Evolutionary conservation across 1,140 invertebrate species (phyloP), one percentile per base, ranked within the genome.

Genomic region (Wasmannia auropunctata): DNA sequence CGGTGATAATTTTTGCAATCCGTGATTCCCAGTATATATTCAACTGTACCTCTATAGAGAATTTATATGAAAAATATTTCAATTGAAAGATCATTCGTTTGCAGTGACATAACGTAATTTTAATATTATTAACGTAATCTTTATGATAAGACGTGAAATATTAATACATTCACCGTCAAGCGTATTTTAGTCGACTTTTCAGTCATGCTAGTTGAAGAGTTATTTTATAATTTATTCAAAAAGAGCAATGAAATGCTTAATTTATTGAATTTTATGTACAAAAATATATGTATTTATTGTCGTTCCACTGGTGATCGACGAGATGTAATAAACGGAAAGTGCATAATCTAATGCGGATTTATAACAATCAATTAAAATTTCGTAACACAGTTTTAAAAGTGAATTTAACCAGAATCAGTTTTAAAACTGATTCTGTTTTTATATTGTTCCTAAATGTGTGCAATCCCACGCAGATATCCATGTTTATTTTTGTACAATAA

Each of bases 271-370:
- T 54, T n/a, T 22, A n/a, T 54, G 49, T 51, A 60, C 14, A 54
- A 74, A 74, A 74, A 37, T n/a, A n/a, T n/a, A 51, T n/a, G 31
- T 58, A 28, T 14, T 58, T 58, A 58, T 58, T 56, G 54, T 58
- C 25, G 5, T 58, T 11, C 25, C 3, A 62, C 31, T 3, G 1
- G 31, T 34, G 8, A 63, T n/a, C 16, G 60, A 34, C 8, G 11
- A 34, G 11, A 2, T 11, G n/a, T n/a, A n/a, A 2, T 28, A 28
- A 58, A 58, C 22, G 22, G n/a, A 54, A 54, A 22, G n/a, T n/a
- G n/a, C n/a, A n/a, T n/a, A n/a, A n/a, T n/a, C n/a, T n/a, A n/a
- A n/a, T n/a, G n/a, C n/a, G n/a, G n/a, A n/a, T n/a, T n/a, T 22
- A 22, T n/a, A 58, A 28, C 54, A 58, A 58, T 5, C 31, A 63